phyloP scores from a whole-genome alignment of 2,888 invertebrate species.

The Clusia tigrina region DNA sequence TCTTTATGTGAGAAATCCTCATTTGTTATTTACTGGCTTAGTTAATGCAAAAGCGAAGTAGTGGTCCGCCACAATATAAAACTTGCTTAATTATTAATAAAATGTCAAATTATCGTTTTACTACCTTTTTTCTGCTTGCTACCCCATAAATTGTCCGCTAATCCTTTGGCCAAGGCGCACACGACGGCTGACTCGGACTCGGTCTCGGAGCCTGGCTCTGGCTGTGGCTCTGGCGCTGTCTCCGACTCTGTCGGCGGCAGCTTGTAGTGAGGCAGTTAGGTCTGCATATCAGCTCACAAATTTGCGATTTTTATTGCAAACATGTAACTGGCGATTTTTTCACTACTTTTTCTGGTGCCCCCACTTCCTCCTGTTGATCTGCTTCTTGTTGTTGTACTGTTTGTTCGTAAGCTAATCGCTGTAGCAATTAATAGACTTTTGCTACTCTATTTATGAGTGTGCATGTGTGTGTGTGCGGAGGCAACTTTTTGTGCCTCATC shows the following conservation, averaged over 20 bases:
- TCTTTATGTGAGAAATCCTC: no score
- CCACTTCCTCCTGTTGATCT: background rate
- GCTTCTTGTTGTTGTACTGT: conserved; percentile 5
- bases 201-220: no score
- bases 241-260: no score
- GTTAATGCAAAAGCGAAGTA: no score
- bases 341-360: background rate
- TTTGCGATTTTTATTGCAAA: conserved; percentile 35
- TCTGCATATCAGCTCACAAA: conserved; percentile 26
- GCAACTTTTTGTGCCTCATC: background rate
- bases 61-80: no score
- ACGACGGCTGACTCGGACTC: background rate
- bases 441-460: conserved; percentile 1
- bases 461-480: background rate
- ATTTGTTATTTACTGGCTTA: no score
- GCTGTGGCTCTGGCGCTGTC: no score
- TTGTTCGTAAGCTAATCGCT: conserved; percentile 20
- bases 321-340: conserved; percentile 7
- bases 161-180: conserved; percentile 30
- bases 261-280: no score
- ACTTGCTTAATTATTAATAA: conserved; percentile 26
- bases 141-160: conserved; percentile 33
- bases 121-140: conserved; percentile 13
- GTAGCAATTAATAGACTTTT: conserved; percentile 22
- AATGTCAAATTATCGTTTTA: conserved; percentile 14